A percentile compares a stretch with the other conserved stretches of the same genome.
Evolutionary conservation across 2,113 vertebrate species (phyloP).

Genomic region (Tor tambroides): DNA sequence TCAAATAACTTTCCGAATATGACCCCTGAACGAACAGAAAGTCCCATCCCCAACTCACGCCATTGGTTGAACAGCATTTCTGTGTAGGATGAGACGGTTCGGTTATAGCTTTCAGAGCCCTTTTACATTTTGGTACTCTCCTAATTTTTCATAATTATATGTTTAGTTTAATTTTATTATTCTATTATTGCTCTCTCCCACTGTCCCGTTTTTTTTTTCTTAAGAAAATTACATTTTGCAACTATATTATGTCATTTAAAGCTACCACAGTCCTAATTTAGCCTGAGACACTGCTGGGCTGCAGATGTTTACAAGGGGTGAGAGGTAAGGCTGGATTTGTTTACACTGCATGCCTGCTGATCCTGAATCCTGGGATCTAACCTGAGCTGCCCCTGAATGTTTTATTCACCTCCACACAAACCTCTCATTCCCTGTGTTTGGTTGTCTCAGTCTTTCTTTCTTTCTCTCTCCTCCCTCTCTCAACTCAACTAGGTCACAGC

Average conservation of each 20-base stretch:
- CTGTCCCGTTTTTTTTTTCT: not conserved
- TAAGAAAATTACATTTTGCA: not conserved
- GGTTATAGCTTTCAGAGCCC: no score
- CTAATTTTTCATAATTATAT: no score
- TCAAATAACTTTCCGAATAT: not conserved
- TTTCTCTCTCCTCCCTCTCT: slow-evolving; percentile 38
- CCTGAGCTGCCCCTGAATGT: slow-evolving; percentile 28
- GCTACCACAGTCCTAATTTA: not conserved
- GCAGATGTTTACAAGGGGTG: slow-evolving; percentile 33
- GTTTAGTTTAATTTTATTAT: no score
- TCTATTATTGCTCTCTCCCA: no score
- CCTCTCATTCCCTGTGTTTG: slow-evolving; percentile 38
- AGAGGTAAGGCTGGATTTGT: slow-evolving; percentile 31
- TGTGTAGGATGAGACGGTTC: no score
- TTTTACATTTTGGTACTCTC: no score
- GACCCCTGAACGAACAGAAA: not conserved
- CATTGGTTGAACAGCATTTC: no score
- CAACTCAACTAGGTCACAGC: slow-evolving; percentile 53
- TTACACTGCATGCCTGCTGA: slow-evolving; percentile 28
- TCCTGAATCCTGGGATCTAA: slow-evolving; percentile 35
- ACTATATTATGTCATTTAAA: not conserved
- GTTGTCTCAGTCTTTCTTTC: slow-evolving; percentile 36
- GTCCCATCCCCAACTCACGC: not conserved
- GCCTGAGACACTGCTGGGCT: not conserved
- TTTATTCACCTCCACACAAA: slow-evolving; percentile 29